Percentiles rank a stretch among this genome's conserved stretches.
These are phyloP conservation scores for Uloborus plumipes DNA, from an alignment of 2,888 invertebrate genomes.

Conservation along the genomic window DNA sequence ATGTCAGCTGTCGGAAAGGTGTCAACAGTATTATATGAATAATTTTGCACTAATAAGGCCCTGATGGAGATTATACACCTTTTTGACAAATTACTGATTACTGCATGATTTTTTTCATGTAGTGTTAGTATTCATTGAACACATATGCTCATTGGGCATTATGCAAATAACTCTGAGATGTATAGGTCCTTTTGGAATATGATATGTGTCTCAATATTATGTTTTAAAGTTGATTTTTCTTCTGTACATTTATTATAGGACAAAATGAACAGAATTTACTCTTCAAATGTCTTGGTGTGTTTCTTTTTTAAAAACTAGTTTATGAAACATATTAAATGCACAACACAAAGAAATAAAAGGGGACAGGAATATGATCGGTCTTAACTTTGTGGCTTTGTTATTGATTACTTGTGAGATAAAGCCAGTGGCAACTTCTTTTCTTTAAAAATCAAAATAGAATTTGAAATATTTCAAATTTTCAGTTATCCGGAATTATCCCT, in stretches of 20 bases:
- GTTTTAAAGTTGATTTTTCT: slow-evolving; percentile 40
- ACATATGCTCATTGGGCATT: slow-evolving; percentile 9
- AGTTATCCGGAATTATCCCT: no score
- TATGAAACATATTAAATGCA: no score
- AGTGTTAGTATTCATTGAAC: slow-evolving; percentile 23
- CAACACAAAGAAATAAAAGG: no score
- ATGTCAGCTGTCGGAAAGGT: slow-evolving; percentile 32
- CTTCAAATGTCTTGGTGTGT: slow-evolving; percentile 39
- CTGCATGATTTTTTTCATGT: slow-evolving; percentile 30
- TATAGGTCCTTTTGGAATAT: slow-evolving; percentile 53
- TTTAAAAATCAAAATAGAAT: no score
- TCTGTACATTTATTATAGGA: slow-evolving; percentile 50
- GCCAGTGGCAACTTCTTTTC: no score
- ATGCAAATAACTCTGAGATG: slow-evolving; percentile 39
- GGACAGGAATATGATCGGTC: no score
- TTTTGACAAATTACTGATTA: slow-evolving; percentile 32
- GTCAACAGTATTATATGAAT: slow-evolving; percentile 54
- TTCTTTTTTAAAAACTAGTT: slow-evolving; percentile 4
- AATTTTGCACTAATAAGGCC: slow-evolving; percentile 39
- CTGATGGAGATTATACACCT: slow-evolving; percentile 38
- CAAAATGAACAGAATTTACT: slow-evolving; percentile 48
- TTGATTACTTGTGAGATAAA: no score
- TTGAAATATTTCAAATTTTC: no score
- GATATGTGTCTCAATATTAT: slow-evolving; percentile 48
- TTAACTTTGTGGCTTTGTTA: no score